phyloP scores from a whole-genome alignment of 2,888 invertebrate genomes.

The Drosophila ustulata region DNA sequence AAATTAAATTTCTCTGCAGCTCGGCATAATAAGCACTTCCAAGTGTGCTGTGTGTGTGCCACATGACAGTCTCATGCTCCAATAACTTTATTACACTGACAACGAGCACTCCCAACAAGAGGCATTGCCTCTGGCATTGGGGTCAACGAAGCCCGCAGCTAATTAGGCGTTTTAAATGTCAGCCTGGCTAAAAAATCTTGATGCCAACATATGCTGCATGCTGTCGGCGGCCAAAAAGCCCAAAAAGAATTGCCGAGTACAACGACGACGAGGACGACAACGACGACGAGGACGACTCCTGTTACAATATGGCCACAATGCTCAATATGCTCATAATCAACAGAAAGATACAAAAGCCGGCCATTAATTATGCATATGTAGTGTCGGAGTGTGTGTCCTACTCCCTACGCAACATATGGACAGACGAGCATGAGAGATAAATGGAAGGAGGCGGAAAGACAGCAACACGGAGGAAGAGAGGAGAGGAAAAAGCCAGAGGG shows the following conservation, averaged over 20 bases:
- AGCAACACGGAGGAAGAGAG: background rate
- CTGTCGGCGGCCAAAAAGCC: conserved; percentile 17
- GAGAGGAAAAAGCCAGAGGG: background rate
- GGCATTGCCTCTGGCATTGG: conserved; percentile 4
- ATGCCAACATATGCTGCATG: conserved; percentile 53
- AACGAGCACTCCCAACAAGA: conserved; percentile 22
- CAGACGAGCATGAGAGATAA: background rate
- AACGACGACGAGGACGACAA: background rate
- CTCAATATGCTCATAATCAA: conserved; percentile 69
- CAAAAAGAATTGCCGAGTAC: conserved; percentile 15
- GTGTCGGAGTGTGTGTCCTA: conserved; percentile 24
- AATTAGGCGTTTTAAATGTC: conserved; percentile 79
- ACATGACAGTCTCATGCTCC: conserved; percentile 56
- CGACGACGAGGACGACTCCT: no score
- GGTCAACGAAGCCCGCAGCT: conserved; percentile 48
- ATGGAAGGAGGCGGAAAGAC: background rate
- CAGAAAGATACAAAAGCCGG: conserved; percentile 42
- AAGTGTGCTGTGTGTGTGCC: conserved; percentile 17
- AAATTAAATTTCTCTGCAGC: conserved; percentile 71
- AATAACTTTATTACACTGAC: conserved; percentile 68
- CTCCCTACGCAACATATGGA: conserved; percentile 59
- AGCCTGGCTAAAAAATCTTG: conserved; percentile 35
- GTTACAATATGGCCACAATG: conserved; percentile 55
- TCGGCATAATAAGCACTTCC: conserved; percentile 56
- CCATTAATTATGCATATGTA: conserved; percentile 72